Evolutionary conservation across 2,113 vertebrate species (phyloP).

Genomic region (Cepphus grylle): DNA sequence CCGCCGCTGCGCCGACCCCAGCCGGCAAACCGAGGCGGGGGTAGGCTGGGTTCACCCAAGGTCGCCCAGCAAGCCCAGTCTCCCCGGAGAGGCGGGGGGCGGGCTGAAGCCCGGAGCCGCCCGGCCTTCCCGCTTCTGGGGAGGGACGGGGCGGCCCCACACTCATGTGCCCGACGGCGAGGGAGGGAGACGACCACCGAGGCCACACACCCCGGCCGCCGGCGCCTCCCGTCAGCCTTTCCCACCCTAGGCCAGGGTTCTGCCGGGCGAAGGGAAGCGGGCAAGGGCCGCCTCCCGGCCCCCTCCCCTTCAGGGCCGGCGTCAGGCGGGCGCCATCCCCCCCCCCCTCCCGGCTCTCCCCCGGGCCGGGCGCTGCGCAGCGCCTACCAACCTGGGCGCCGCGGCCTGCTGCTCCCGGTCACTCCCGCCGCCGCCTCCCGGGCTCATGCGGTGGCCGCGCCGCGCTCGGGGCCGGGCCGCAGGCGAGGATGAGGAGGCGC

Average conservation of each 20-base stretch:
- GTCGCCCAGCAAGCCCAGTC: neutral
- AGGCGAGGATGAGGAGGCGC: neutral
- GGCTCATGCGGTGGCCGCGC: conserved; percentile 70
- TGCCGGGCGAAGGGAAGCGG: neutral
- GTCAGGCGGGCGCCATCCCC: neutral
- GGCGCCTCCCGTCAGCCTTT: conserved; percentile 17
- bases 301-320: neutral
- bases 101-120: neutral
- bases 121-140: neutral
- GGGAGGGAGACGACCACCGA: neutral
- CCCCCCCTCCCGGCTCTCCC: neutral
- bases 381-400: conserved; percentile 24
- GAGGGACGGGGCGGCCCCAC: neutral
- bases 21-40: neutral
- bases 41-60: conserved; percentile 13
- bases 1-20: neutral
- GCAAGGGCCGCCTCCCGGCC: neutral
- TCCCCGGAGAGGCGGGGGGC: neutral
- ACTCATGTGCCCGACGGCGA: neutral
- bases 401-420: conserved; percentile 53
- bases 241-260: neutral
- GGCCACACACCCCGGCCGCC: neutral
- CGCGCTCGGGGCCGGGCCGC: neutral
- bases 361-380: neutral
- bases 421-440: conserved; percentile 42